Evolutionary conservation across 2,797 vertebrate species (phyloP), one percentile per base, ranked within the genome.

Genomic region (Dermochelys coriacea): DNA sequence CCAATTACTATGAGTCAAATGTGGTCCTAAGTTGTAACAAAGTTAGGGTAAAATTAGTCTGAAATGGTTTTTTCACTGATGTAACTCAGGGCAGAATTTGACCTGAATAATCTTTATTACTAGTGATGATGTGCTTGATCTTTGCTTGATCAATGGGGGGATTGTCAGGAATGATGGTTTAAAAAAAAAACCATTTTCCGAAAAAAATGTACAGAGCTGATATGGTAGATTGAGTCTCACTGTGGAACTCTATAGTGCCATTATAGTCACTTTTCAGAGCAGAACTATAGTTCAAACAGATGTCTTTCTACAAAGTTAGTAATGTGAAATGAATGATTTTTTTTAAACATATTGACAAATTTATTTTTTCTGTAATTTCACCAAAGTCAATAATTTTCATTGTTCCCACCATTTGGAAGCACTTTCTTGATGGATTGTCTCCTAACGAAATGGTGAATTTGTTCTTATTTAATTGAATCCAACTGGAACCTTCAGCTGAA

Each of bases 311-410:
- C 23, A 45, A 45, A 27, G 18, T 45, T 45, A 27, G 37, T 27
- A n/a, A 64, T n/a, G 23, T 41, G 19, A 45, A 74, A 74, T 74
- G 21, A 74, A 45, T 74, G 37, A 12, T 74, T n/a, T 71, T 41
- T 93, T 80, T 59, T 29, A 57, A 52, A 93, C 71, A 89, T 82
- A 50, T 85, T 94, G 31, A 50, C 52, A 91, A 1, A 10, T 41
- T 91, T 78, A 45, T 91, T 87, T 52, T 34, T 77, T 37, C 19
- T 74, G 8, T 85, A 87, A 94, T 89, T 94, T 89, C 54, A 87
- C 31, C 78, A 80, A 16, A 50, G 45, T 87, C 16, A 85, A 68
- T 54, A 27, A 79, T 89, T 93, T 89, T 81, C 14, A 1, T 41
- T 89, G 49, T 18, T 93, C 71, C 68, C 4, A 3, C 51, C 68